Evolutionary conservation across 2,888 invertebrate species (phyloP).

Genomic region (Lasius fuliginosus): DNA sequence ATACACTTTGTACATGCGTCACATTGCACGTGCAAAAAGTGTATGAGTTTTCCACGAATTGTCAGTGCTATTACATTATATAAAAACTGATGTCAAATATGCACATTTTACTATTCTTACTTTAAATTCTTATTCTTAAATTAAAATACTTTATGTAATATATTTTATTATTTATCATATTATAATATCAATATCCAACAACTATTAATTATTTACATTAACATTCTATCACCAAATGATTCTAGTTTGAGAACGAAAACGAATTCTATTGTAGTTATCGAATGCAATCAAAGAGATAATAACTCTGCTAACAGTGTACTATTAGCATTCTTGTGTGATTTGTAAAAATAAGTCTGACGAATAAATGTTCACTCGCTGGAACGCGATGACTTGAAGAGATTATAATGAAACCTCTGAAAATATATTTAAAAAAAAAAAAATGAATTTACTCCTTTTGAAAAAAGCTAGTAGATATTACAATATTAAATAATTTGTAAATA

Average conservation of each 20-base stretch:
- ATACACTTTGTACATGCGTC: too few relatives aligned
- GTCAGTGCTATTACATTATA: not conserved
- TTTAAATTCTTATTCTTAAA: not conserved
- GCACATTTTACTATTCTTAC: not conserved
- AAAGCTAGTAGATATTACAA: not conserved
- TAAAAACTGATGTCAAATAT: not conserved
- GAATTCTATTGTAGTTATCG: not conserved
- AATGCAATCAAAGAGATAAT: not conserved
- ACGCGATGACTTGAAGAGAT: not conserved
- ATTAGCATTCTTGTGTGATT: constrained; percentile 1
- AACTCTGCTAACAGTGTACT: not conserved
- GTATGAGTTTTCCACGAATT: constrained; percentile 1
- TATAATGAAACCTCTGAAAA: not conserved
- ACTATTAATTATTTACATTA: constrained; percentile 11
- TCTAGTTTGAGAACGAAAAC: not conserved
- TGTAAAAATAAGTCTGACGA: constrained; percentile 2
- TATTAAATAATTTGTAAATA: constrained; percentile 2
- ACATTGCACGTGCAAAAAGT: not conserved
- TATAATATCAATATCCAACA: not conserved
- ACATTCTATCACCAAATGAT: not conserved
- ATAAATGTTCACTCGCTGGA: not conserved
- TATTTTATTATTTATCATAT: not conserved
- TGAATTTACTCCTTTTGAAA: not conserved
- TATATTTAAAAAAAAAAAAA: not conserved
- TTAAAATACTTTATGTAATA: not conserved